Evolutionary conservation across 2,113 vertebrate genomes (phyloP).

Genomic region (Baryphthengus martii): DNA sequence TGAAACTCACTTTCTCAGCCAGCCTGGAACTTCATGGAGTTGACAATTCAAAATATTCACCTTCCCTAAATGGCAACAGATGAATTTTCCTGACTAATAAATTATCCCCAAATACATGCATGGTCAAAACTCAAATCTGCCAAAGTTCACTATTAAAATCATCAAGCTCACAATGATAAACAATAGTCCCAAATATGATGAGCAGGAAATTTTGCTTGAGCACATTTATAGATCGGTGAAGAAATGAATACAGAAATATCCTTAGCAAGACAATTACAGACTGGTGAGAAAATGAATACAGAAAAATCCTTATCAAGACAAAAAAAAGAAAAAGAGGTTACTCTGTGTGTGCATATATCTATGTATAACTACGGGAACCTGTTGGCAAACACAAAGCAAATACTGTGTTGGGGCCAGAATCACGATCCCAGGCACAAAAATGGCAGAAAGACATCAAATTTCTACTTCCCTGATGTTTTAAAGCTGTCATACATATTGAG

Average conservation of each 20-base stretch:
- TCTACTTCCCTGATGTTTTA: background rate
- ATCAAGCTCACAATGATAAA: background rate
- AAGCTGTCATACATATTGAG: background rate
- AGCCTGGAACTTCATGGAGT: background rate
- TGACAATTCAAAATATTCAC: background rate
- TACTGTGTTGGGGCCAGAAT: background rate
- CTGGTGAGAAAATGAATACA: background rate
- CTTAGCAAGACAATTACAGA: background rate
- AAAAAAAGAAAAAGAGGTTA: background rate
- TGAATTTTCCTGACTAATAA: background rate
- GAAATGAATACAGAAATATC: background rate
- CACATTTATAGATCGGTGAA: background rate
- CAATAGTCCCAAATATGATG: background rate
- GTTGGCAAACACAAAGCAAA: background rate
- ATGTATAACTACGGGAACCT: background rate
- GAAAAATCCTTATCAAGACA: background rate
- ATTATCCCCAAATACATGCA: background rate
- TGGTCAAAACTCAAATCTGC: background rate
- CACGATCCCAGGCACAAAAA: background rate
- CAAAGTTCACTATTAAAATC: background rate
- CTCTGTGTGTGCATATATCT: background rate
- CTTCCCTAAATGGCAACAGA: fast-evolving
- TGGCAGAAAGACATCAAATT: background rate
- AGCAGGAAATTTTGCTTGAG: background rate
- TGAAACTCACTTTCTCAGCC: background rate